phyloP scores from a whole-genome alignment of 2,888 invertebrate species.

The Heliconius aoede region DNA sequence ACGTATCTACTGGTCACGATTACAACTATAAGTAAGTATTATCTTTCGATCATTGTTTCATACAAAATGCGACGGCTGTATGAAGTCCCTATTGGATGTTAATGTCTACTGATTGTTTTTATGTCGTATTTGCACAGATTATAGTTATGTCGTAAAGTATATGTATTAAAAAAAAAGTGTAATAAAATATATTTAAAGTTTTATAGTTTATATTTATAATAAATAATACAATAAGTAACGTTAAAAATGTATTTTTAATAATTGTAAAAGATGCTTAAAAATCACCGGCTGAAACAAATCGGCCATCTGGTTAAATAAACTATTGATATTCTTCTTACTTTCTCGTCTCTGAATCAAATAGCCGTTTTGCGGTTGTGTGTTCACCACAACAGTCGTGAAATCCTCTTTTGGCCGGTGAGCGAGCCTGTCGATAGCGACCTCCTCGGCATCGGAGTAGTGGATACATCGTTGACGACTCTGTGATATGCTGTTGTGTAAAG shows the following conservation, averaged over 20 bases:
- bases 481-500: too few relatives aligned
- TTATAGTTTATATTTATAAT: too few relatives aligned
- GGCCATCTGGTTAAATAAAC: slow-evolving; percentile 1
- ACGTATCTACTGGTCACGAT: neutral
- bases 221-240: too few relatives aligned
- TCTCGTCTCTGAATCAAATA: too few relatives aligned
- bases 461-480: too few relatives aligned
- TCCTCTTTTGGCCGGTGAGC: too few relatives aligned
- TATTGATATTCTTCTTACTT: neutral
- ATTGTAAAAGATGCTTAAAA: neutral
- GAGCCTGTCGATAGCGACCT: too few relatives aligned
- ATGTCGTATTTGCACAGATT: neutral
- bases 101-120: slow-evolving; percentile 18
- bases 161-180: neutral
- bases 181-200: too few relatives aligned
- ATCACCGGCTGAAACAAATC: neutral
- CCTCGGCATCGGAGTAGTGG: too few relatives aligned
- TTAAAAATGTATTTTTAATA: too few relatives aligned
- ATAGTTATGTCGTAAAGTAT: neutral
- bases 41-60: slow-evolving; percentile 32
- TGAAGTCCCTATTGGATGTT: slow-evolving; percentile 33
- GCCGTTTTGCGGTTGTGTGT: too few relatives aligned
- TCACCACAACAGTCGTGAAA: too few relatives aligned
- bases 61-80: slow-evolving; percentile 29
- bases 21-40: neutral